Base-by-base conservation (phyloP, 1,140 invertebrate genomes). In the Caerostris extrusa region DNA sequence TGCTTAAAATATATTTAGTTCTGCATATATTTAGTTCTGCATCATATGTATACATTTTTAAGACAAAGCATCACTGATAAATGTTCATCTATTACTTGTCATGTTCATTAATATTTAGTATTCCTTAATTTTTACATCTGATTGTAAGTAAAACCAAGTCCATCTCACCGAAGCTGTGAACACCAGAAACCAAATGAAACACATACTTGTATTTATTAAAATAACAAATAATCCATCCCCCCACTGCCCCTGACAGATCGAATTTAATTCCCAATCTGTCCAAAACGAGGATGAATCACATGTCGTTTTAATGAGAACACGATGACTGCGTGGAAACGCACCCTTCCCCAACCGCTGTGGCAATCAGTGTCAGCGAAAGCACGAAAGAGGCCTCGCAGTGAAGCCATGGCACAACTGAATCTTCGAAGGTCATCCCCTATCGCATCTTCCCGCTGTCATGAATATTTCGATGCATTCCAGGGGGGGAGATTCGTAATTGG, bases 401-500 rank as follows among this genome's bases (percentile, higher is more conserved):
- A n/a, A n/a, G n/a, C n/a, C n/a, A n/a, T n/a, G n/a, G n/a, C 17
- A 10, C 17, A 5, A 10, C 4, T 14, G 17, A 14, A 64, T 64
- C 61, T 64, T 64, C 7, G 61, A 64, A 64, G 61, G 61, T 17
- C 12, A 7, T 8, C 8, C 1, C 69, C 7, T 19, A n/a, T 34
- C 69, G 3, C 19, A 7, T 34, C 69, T 19, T 50, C 34, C n/a
- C 69, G 50, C n/a, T 8, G 69, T 34, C 34, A 71, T 71, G 69
- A 71, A 71, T 71, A 71, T 71, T 71, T 71, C 34, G 8, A 10
- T 64, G 61, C 61, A 64, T 10, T 17, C 17, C 61, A n/a, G 10
- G 81, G 56, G n/a, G 56, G 53, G 81, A 57, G 81, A 83, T 55
- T 83, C 10, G 17, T 83, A 83, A 83, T 83, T 83, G 81, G 14